Evolutionary conservation across 2,113 vertebrate genomes (phyloP).

Genomic region (Nansenia antarctica): DNA sequence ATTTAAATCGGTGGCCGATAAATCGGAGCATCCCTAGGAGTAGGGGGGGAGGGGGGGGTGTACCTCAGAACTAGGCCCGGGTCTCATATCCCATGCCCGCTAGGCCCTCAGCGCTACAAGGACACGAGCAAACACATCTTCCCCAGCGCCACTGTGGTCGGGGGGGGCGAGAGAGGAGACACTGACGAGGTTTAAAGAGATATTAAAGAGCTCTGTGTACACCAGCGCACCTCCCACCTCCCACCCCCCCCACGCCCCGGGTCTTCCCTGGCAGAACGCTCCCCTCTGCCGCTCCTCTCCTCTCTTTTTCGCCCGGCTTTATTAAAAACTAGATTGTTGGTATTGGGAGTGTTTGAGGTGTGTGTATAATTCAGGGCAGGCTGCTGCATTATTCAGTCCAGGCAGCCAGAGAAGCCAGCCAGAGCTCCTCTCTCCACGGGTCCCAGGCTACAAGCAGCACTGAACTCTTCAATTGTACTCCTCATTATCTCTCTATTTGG

Average conservation of each 20-base stretch:
- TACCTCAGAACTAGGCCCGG: too few relatives aligned
- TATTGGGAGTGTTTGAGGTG: slow-evolving; percentile 4
- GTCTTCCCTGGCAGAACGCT: background rate
- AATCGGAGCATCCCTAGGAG: too few relatives aligned
- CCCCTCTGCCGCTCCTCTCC: slow-evolving; percentile 8
- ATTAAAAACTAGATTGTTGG: slow-evolving; percentile 27
- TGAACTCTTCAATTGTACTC: slow-evolving; percentile 52
- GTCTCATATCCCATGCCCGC: background rate
- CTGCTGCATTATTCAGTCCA: slow-evolving; percentile 25
- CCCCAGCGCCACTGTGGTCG: background rate
- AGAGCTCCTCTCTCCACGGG: too few relatives aligned
- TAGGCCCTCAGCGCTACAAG: background rate
- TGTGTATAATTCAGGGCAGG: slow-evolving; percentile 33
- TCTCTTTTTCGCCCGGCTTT: slow-evolving; percentile 10
- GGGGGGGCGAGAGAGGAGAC: slow-evolving; percentile 8
- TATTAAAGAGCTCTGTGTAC: slow-evolving; percentile 5
- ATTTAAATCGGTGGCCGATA: too few relatives aligned
- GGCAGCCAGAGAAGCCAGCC: slow-evolving; percentile 37
- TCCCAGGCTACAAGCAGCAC: slow-evolving; percentile 24
- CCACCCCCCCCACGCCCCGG: background rate
- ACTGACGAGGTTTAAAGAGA: slow-evolving; percentile 9
- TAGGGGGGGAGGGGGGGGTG: background rate
- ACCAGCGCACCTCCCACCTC: background rate
- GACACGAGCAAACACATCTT: background rate
- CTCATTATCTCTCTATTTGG: slow-evolving; percentile 57